Base-by-base conservation (phyloP, 2,888 invertebrate species). In the Epinotia demarniana region DNA sequence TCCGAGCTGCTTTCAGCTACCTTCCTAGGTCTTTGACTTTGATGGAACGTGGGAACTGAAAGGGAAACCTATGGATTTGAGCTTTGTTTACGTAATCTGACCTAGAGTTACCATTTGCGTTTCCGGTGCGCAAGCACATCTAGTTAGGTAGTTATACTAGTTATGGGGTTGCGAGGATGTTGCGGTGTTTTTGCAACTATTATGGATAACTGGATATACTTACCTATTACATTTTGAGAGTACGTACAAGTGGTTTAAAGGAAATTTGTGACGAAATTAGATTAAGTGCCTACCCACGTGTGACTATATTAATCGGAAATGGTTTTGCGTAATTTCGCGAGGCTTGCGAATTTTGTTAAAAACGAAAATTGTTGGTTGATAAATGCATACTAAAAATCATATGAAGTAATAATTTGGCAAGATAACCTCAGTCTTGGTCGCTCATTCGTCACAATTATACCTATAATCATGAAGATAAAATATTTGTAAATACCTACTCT, bases 1-100 rank as follows among this genome's bases (percentile, higher is more conserved):
- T 87, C 87, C 83, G 82, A 81, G 77, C 82, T 81, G 81, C 84
- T 86, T 81, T 80, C 81, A 82, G 85, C 86, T 86, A 85, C 89
- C 87, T 78, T 78, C 79, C 78, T 77, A 84, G 86, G 81, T 83
- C 82, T 77, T 72, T 77, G 77, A 78, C 78, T 18, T 75, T 75
- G 75, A 72, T 67, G 49, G 75, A 75, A 81, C 84, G 84, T 89
- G 88, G 83, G 88, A 88, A 87, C 39, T 66, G 79, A 79, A 80
- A 84, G 77, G 79, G 83, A 81, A 80, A 83, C 60, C 71, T 62
- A 61, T 68, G 75, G 66, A 39, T 61, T n/a, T 57, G 55, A 68
- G 33, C 72, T 27, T 73, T 68, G 78, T 75, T 71, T 75, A 75
- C 23, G 75, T 66, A 78, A 76, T 71, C 74, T 70, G 72, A 80